phyloP scores from a whole-genome alignment of 2,797 vertebrate species.

The Tokudaia tokunoshimensis region DNA sequence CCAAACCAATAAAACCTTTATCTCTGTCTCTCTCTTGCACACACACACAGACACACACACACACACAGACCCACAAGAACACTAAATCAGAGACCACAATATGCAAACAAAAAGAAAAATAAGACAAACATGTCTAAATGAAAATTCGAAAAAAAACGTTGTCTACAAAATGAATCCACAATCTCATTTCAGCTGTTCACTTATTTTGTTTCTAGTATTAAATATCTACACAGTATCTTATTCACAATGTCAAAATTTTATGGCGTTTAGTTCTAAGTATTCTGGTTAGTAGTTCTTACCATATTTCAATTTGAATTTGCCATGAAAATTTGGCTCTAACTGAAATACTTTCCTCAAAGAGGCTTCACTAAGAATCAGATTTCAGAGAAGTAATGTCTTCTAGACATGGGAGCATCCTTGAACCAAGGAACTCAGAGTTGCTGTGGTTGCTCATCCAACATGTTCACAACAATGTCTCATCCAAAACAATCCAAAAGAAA shows the following conservation, averaged over 20 bases:
- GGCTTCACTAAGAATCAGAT: too few relatives aligned
- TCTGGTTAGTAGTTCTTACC: neutral
- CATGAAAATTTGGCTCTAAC: neutral
- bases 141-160: neutral
- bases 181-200: neutral
- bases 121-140: neutral
- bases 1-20: too few relatives aligned
- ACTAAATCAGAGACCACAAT: neutral
- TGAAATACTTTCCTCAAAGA: neutral
- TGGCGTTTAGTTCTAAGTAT: neutral
- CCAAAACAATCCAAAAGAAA: neutral
- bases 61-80: neutral
- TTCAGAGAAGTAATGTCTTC: neutral
- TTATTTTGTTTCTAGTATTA: neutral
- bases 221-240: slow-evolving; percentile 21
- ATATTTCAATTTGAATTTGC: neutral
- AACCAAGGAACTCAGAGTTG: accelerated
- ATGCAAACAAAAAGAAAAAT: neutral
- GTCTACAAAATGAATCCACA: neutral
- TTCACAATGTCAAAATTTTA: neutral
- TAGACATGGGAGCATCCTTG: neutral
- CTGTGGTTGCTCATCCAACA: too few relatives aligned
- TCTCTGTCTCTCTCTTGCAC: neutral
- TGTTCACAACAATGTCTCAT: neutral
- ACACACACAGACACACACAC: neutral